Base-by-base conservation (phyloP, 1,140 invertebrate species). In the Colletes gigas region DNA sequence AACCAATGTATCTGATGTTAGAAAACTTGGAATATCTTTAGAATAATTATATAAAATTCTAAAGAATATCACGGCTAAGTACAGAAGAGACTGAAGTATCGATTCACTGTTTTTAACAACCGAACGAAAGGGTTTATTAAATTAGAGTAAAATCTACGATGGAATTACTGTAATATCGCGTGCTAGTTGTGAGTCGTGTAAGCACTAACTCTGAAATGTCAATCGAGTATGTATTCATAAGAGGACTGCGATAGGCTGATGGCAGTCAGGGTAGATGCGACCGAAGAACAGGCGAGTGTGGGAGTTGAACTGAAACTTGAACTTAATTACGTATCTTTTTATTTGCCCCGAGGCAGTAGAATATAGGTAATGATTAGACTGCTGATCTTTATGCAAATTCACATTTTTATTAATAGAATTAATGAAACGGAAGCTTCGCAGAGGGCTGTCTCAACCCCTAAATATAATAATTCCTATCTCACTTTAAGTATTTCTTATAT, bases 201-300 rank as follows among this genome's bases (percentile, higher is more conserved):
- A 81, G 62, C 74, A 83, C 68, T 68, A 77, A 88, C 79, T 84
- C 68, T 52, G 81, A 89, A 89, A 83, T 89, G 88, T 88, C 88
- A 88, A 88, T 78, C 62, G 69, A 62, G 78, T 79, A 83, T 76
- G 78, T 79, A 83, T 76, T 75, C 73, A 82, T 69, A 70, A 77
- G 62, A 21, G 47, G 62, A 10, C 57, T 39, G 41, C 59, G 74
- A 72, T 73, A 62, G 67, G 55, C 71, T 55, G 54, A n/a, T 47
- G 52, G 71, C 81, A 70, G 39, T 77, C 55, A 41, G 69, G 70
- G 57, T 77, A 76, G 77, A 84, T 50, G 67, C 4, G 21, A 69
- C 52, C 66, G 70, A 55, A 66, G 71, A 79, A 81, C 57, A 74
- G 12, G n/a, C 71, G 71, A 86, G 30, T 66, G 60, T 41, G 55